These are phyloP conservation scores for Numenius phaeopus DNA, from an alignment of 2,797 vertebrate species.

Conservation along the genomic window DNA sequence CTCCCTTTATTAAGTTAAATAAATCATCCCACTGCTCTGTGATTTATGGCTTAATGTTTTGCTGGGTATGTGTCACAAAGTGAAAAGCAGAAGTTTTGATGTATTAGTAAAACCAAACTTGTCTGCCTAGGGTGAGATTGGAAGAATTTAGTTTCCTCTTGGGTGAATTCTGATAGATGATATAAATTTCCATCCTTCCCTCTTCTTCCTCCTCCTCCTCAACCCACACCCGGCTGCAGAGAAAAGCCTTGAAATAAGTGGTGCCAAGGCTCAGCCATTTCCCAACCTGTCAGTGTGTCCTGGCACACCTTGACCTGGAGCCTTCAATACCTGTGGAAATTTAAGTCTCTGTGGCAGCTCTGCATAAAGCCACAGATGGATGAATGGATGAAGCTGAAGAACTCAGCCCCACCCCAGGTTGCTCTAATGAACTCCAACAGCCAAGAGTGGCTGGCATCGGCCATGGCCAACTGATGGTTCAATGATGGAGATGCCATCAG, in stretches of 20 bases:
- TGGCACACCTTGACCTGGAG: neutral
- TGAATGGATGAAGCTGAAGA: neutral
- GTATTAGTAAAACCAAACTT: neutral
- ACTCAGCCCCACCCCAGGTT: neutral
- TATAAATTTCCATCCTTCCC: neutral
- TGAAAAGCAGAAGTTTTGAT: conserved; percentile 6
- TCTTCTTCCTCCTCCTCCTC: neutral
- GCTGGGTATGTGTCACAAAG: neutral
- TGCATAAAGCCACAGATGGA: neutral
- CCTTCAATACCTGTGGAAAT: neutral
- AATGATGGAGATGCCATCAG: neutral
- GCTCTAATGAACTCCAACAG: neutral
- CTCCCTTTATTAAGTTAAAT: conserved; percentile 22
- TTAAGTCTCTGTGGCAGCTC: neutral
- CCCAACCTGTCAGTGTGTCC: neutral
- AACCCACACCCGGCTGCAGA: neutral
- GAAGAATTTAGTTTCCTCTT: conserved; percentile 17
- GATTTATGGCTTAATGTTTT: conserved; percentile 43
- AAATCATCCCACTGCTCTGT: conserved; percentile 4
- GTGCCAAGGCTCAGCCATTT: neutral
- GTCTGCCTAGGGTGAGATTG: neutral
- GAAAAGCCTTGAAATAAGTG: neutral
- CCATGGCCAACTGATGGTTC: accelerated
- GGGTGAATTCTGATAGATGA: neutral
- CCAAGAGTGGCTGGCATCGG: accelerated